Conservation (phyloP, 1,140 invertebrate species). For the Papilio polyxenes region DNA sequence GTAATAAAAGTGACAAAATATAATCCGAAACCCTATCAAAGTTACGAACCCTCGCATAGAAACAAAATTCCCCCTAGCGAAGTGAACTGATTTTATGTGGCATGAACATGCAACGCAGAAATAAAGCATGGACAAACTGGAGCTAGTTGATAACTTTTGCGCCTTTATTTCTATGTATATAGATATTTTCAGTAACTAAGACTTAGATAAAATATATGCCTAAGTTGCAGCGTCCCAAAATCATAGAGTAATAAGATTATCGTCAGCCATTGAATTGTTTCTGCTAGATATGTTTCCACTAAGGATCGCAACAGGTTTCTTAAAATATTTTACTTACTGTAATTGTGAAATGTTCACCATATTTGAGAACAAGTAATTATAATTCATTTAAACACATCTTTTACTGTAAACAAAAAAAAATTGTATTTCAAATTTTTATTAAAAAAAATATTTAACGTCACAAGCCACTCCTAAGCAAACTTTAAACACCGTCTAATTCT, state of each 20-base stretch:
- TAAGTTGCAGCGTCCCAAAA: neutral
- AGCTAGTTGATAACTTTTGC: neutral
- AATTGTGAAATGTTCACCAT: too few species aligned
- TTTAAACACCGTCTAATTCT: neutral
- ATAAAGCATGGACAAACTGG: neutral
- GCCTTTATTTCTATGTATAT: neutral
- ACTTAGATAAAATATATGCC: neutral
- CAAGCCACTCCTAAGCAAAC: too few species aligned
- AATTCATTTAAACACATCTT: too few species aligned
- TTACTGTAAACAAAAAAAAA: too few species aligned
- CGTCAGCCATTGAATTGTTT: too few species aligned
- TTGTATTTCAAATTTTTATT: too few species aligned
- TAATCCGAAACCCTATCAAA: conserved; percentile 11
- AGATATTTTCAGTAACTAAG: neutral
- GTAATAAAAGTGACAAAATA: conserved; percentile 16
- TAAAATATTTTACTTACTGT: too few species aligned
- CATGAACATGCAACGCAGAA: neutral
- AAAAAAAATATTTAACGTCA: too few species aligned
- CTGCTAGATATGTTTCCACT: too few species aligned
- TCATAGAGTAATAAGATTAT: neutral
- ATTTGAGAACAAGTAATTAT: too few species aligned
- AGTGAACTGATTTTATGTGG: neutral
- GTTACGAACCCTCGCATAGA: conserved; percentile 2
- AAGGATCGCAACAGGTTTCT: too few species aligned
- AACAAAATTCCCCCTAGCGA: conserved; percentile 9